Conservation (phyloP, 1,140 invertebrate genomes). For the Drusus annulatus region DNA sequence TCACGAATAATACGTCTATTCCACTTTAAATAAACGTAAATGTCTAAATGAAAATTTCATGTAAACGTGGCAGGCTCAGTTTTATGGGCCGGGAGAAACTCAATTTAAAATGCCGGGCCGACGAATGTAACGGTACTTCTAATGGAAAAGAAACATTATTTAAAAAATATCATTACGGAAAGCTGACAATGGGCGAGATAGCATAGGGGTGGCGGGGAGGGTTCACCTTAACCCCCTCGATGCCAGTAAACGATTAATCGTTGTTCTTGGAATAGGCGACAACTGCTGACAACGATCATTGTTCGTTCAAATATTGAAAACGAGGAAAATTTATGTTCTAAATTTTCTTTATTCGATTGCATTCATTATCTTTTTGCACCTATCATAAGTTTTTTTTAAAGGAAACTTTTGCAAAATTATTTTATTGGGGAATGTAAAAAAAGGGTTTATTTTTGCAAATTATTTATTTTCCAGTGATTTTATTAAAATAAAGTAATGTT, state of each 20-base stretch:
- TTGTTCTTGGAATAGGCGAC: neutral
- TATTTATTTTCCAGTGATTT: too few relatives aligned
- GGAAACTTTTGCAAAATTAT: too few relatives aligned
- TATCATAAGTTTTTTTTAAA: too few relatives aligned
- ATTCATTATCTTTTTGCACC: too few relatives aligned
- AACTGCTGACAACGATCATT: neutral
- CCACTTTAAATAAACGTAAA: slow-evolving; percentile 1
- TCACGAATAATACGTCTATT: neutral
- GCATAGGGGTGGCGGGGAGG: neutral
- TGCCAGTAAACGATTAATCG: neutral
- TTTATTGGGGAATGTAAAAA: too few relatives aligned
- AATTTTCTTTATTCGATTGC: neutral
- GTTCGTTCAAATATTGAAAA: neutral
- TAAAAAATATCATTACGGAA: slow-evolving; percentile 35
- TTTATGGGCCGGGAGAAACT: slow-evolving; percentile 29
- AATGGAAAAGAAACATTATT: slow-evolving; percentile 45
- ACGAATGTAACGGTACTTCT: slow-evolving; percentile 10
- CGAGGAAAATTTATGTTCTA: neutral
- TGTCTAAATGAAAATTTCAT: neutral
- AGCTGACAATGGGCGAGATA: slow-evolving; percentile 19
- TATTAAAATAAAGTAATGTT: too few relatives aligned
- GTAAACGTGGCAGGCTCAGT: slow-evolving; percentile 17
- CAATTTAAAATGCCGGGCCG: slow-evolving; percentile 13
- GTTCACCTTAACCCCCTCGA: neutral
- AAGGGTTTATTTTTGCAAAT: too few relatives aligned